phyloP scores from a whole-genome alignment of 2,888 invertebrate species.

The Cyrtodaria siliqua region DNA sequence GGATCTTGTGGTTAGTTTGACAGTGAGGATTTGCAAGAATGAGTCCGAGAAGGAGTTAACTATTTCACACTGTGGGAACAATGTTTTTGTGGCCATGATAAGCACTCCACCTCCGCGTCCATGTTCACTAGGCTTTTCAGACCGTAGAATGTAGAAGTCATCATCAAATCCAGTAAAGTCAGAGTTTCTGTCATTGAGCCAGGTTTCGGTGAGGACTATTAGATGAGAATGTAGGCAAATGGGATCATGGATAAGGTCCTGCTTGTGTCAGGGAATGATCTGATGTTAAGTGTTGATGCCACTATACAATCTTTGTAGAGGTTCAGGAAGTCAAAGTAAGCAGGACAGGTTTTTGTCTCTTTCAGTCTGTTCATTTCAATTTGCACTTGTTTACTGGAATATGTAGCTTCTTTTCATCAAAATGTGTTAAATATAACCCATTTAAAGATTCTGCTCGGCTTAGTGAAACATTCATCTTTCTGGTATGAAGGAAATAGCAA shows the following conservation, averaged over 20 bases:
- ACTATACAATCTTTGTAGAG: background rate
- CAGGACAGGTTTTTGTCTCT: constrained; percentile 1
- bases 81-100: too few relatives aligned
- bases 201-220: constrained; percentile 17
- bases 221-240: constrained; percentile 1
- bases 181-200: background rate
- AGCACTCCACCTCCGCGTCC: too few relatives aligned
- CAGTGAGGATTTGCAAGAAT: too few relatives aligned
- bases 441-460: constrained; percentile 33
- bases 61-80: too few relatives aligned
- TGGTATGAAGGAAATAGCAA: constrained; percentile 25
- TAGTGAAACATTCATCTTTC: constrained; percentile 41
- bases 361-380: constrained; percentile 7
- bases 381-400: background rate
- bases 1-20: too few relatives aligned
- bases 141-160: background rate
- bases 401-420: constrained; percentile 28
- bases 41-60: too few relatives aligned
- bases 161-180: background rate
- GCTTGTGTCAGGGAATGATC: background rate
- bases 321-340: background rate
- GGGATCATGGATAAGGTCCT: constrained; percentile 3
- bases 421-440: constrained; percentile 25
- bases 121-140: too few relatives aligned
- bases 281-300: background rate